Conservation (phyloP, 2,797 vertebrate species). For the Notoglanidium macrostoma region DNA sequence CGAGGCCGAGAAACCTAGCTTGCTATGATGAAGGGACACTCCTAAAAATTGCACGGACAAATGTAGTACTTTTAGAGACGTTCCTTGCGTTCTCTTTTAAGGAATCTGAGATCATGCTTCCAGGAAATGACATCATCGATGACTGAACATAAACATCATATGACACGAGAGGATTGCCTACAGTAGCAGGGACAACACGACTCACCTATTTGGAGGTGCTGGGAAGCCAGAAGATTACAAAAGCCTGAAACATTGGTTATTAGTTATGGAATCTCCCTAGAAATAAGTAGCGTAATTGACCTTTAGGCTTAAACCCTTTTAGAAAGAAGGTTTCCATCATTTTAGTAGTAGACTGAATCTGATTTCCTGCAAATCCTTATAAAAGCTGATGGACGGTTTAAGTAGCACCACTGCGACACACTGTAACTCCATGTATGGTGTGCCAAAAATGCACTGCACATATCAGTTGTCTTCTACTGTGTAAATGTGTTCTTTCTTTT, state of each 20-base stretch:
- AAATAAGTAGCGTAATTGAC: background rate
- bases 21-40: conserved; percentile 36
- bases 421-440: conserved; percentile 15
- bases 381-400: background rate
- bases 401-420: conserved; percentile 14
- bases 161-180: background rate
- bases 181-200: background rate
- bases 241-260: conserved; percentile 2
- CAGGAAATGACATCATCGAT: background rate
- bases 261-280: background rate
- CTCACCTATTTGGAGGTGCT: background rate
- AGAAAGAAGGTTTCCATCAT: background rate
- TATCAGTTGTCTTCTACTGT: conserved; percentile 17
- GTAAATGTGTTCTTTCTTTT: conserved; percentile 15
- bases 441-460: conserved; percentile 16
- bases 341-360: background rate
- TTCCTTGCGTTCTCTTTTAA: background rate
- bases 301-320: background rate
- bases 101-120: conserved; percentile 6
- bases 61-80: conserved; percentile 13
- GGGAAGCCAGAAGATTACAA: background rate
- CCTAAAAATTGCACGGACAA: background rate
- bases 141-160: conserved; percentile 7
- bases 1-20: conserved; percentile 18
- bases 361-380: background rate